A percentile compares a stretch with the other conserved stretches of the same genome.
phyloP scores from a whole-genome alignment of 2,888 invertebrate species.

The Chrysomela aeneicollis region DNA sequence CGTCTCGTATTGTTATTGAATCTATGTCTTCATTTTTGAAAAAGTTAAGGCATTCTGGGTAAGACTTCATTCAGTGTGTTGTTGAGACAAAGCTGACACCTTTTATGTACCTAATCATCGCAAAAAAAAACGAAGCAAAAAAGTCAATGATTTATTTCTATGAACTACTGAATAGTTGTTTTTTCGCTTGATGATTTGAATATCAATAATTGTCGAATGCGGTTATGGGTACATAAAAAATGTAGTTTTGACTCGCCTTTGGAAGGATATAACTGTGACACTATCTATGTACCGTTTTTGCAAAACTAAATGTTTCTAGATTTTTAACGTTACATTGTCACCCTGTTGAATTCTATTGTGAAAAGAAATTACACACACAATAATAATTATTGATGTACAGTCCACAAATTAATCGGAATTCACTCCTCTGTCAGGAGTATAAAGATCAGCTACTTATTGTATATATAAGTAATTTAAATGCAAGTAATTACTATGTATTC shows the following conservation, averaged over 20 bases:
- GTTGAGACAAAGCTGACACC: slow-evolving; percentile 22
- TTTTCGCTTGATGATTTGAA: background rate
- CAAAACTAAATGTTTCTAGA: slow-evolving; percentile 53
- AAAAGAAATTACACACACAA: slow-evolving; percentile 47
- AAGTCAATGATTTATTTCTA: no score
- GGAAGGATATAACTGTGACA: slow-evolving; percentile 34
- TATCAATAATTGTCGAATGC: no score
- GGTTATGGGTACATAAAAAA: slow-evolving; percentile 4
- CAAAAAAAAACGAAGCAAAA: no score
- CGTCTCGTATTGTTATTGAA: slow-evolving; percentile 40
- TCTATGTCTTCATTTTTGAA: slow-evolving; percentile 23
- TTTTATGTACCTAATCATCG: slow-evolving; percentile 6
- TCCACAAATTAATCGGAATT: slow-evolving; percentile 42
- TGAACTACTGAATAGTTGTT: slow-evolving; percentile 3
- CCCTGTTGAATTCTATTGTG: slow-evolving; percentile 48
- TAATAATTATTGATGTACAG: slow-evolving; percentile 47
- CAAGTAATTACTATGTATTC: slow-evolving; percentile 60
- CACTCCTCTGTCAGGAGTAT: slow-evolving; percentile 57
- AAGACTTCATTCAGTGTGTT: slow-evolving; percentile 31
- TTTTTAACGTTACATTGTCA: slow-evolving; percentile 59
- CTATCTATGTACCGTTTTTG: slow-evolving; percentile 40
- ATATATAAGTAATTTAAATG: slow-evolving; percentile 59
- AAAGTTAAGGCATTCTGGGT: slow-evolving; percentile 44
- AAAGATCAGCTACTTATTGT: slow-evolving; percentile 58
- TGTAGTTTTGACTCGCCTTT: slow-evolving; percentile 15